Evolutionary conservation across 1,140 invertebrate genomes (phyloP).

Genomic region (Euborellia annulipes): DNA sequence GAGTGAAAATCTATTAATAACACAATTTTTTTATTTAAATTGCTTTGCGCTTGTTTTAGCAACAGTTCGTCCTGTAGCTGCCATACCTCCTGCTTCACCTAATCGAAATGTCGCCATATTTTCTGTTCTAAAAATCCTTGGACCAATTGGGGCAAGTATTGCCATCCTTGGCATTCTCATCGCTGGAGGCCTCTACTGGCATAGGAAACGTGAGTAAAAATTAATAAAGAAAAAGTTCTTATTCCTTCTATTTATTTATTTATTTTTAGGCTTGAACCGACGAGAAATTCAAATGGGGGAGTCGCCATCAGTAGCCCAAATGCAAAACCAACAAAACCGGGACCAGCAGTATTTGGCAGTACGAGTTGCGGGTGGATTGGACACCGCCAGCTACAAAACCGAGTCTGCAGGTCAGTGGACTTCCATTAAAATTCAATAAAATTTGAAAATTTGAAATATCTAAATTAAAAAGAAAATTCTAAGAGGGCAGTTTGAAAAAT

Average conservation of each 20-base stretch:
- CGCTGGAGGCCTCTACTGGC: too few relatives aligned
- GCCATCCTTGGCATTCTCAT: too few relatives aligned
- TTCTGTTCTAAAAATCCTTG: too few relatives aligned
- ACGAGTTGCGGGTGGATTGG: conserved; percentile 29
- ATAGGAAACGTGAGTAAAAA: background rate
- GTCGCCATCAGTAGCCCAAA: conserved; percentile 51
- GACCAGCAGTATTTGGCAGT: conserved; percentile 55
- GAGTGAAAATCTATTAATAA: conserved; percentile 16
- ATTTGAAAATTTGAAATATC: too few relatives aligned
- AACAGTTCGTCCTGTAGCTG: too few relatives aligned
- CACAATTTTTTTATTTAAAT: too few relatives aligned
- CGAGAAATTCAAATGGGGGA: conserved; percentile 30
- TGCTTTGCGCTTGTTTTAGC: too few relatives aligned
- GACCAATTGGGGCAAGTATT: too few relatives aligned
- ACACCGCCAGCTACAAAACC: conserved; percentile 34
- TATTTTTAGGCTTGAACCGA: background rate
- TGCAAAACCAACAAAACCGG: conserved; percentile 57
- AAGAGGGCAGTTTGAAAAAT: background rate
- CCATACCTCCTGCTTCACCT: too few relatives aligned
- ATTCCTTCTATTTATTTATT: background rate
- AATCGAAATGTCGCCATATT: too few relatives aligned
- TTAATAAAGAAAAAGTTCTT: conserved; percentile 4
- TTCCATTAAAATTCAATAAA: too few relatives aligned
- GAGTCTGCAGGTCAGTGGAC: conserved; percentile 20
- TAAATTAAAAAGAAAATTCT: background rate